phyloP scores from a whole-genome alignment of 64 coral and sea anemone genomes.

The Anthopleura sola region DNA sequence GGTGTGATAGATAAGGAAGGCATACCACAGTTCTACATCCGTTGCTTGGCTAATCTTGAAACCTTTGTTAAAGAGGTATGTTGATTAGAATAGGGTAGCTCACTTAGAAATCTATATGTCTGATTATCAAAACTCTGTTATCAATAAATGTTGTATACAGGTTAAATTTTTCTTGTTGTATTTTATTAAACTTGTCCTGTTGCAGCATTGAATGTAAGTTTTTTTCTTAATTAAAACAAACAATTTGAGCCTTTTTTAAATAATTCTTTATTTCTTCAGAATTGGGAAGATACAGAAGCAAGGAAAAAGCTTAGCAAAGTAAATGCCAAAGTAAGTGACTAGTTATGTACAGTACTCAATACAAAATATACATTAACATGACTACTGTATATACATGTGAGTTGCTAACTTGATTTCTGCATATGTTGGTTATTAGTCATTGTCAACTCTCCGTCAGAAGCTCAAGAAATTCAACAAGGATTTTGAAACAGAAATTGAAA shows the following conservation, averaged over 20 bases:
- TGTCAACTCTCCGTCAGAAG: slow-evolving; percentile 88
- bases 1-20: slow-evolving; percentile 95
- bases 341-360: not conserved
- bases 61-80: slow-evolving; percentile 96
- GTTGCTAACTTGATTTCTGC: not conserved
- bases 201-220: no score
- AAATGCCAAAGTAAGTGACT: slow-evolving; percentile 85
- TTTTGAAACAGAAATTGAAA: slow-evolving; percentile 75
- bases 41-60: slow-evolving; percentile 80
- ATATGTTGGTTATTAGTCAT: slow-evolving; percentile 50
- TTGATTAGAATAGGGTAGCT: not conserved
- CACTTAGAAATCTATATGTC: no score
- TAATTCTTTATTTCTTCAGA: slow-evolving; percentile 26
- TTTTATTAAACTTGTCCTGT: no score
- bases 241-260: not conserved
- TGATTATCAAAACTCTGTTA: no score
- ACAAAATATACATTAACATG: no score
- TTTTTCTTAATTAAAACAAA: no score
- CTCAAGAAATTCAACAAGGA: slow-evolving; percentile 92
- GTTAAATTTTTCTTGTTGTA: no score
- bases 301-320: slow-evolving; percentile 94
- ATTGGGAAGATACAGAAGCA: slow-evolving; percentile 96
- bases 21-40: slow-evolving; percentile 80
- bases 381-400: no score
- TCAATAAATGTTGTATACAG: no score